Conservation (phyloP, 2,888 invertebrate species). For the Oscheius sp. region DNA sequence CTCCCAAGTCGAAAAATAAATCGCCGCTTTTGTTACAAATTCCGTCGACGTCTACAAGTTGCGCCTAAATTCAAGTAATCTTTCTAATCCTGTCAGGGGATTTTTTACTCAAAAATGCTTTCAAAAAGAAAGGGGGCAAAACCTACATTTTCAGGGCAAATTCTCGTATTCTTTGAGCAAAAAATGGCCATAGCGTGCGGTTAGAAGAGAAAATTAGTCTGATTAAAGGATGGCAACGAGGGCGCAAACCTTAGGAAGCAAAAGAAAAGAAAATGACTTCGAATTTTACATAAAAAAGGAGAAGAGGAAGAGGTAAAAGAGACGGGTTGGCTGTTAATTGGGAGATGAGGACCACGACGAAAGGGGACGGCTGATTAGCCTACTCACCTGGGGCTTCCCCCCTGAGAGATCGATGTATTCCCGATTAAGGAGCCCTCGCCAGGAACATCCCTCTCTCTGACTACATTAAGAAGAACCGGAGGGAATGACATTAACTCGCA, state of each 20-base stretch:
- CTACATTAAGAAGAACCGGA: constrained; percentile 25
- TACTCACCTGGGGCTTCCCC: constrained; percentile 31
- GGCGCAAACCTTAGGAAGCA: neutral
- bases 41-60: too few species aligned
- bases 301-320: neutral
- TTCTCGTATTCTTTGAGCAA: neutral
- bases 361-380: constrained; percentile 19
- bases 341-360: constrained; percentile 3
- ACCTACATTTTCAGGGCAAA: too few species aligned
- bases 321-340: neutral
- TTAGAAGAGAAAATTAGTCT: constrained; percentile 33
- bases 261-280: constrained; percentile 18
- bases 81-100: too few species aligned
- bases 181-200: constrained; percentile 1
- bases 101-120: too few species aligned
- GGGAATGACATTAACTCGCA: constrained; percentile 1
- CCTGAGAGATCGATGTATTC: constrained; percentile 31
- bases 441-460: constrained; percentile 21
- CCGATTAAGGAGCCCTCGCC: constrained; percentile 17
- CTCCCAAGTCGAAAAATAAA: neutral
- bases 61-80: too few species aligned
- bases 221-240: constrained; percentile 30
- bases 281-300: neutral
- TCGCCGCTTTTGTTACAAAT: neutral
- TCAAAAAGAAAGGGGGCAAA: too few species aligned